Percentiles rank a stretch among this genome's conserved stretches.
Conservation (phyloP, 2,797 vertebrate species). For the Premnoplex brunnescens region DNA sequence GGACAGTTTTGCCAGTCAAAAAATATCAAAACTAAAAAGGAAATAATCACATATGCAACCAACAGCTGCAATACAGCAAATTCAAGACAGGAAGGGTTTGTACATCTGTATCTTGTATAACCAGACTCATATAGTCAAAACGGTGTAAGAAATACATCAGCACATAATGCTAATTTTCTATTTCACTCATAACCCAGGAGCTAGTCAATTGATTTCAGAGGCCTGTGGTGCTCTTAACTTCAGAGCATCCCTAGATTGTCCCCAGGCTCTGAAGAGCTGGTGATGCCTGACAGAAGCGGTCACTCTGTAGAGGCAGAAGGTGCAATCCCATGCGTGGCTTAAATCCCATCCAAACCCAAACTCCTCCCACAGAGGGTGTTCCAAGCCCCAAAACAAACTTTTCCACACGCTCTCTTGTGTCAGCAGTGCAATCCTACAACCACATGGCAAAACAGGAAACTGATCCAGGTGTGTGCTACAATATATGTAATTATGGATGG, state of each 20-base stretch:
- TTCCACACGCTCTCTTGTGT: neutral
- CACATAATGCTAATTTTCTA: neutral
- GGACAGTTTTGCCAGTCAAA: neutral
- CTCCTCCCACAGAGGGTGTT: accelerated
- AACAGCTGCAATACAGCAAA: neutral
- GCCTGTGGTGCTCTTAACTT: neutral
- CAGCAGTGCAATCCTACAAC: neutral
- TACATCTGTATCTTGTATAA: neutral
- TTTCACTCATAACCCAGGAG: neutral
- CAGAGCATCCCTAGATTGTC: neutral
- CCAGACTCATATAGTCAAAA: neutral
- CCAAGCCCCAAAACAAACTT: neutral
- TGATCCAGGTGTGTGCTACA: neutral
- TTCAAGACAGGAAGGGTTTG: neutral
- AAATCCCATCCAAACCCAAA: neutral
- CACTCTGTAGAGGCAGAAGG: neutral
- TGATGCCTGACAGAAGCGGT: neutral
- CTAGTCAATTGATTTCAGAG: neutral
- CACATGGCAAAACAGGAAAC: neutral
- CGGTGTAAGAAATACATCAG: neutral
- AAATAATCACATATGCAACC: neutral
- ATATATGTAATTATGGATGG: neutral
- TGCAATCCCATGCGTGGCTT: neutral
- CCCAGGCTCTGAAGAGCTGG: neutral
- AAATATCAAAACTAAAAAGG: neutral